Evolutionary conservation across 2,797 vertebrate species (phyloP), one percentile per base, ranked within the genome.

Genomic region (Eutrigla gurnardus): DNA sequence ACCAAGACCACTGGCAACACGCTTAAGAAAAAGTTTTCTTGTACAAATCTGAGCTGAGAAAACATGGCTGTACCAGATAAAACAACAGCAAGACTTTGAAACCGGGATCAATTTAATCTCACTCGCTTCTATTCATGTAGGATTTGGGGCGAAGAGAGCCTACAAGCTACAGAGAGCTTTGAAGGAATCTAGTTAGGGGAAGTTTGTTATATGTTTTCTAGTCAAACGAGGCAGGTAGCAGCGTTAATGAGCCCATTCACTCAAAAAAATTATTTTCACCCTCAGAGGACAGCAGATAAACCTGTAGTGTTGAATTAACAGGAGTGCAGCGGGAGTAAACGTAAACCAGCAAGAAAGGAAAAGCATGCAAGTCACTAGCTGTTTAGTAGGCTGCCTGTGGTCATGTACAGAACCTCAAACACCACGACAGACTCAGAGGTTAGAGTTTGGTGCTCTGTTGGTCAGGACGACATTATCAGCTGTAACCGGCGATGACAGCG

Each of bases 181-280:
- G 33, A 49, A 59, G n/a, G 42, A 12, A 58, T 25, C 33, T 7
- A 0, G 8, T 33, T 46, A 25, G 25, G 25, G 25, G 25, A 25
- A 25, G 25, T 25, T 25, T 25, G 25, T 25, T 25, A 25, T 25
- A 25, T 25, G 25, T 25, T 25, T 25, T 25, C 25, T 25, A 25
- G 25, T 25, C 25, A 25, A 25, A 25, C 25, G 25, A 25, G 25
- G 25, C 25, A 25, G 25, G 25, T 25, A 68, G 50, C 58, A 14
- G 65, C 65, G 35, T 45, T 70, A 71, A 80, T 6, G 45, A 75
- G 46, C 17, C 46, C 17, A n/a, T 47, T 1, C 46, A 47, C 46
- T 17, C 46, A 47, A 17, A 47, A 47, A 47, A 47, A 17, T 8
- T n/a, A 17, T 7, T 47, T 47, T 47, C 17, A 47, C n/a, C 17